Base-by-base conservation (phyloP, 2,888 invertebrate genomes). In the Chrysolina haemoptera region DNA sequence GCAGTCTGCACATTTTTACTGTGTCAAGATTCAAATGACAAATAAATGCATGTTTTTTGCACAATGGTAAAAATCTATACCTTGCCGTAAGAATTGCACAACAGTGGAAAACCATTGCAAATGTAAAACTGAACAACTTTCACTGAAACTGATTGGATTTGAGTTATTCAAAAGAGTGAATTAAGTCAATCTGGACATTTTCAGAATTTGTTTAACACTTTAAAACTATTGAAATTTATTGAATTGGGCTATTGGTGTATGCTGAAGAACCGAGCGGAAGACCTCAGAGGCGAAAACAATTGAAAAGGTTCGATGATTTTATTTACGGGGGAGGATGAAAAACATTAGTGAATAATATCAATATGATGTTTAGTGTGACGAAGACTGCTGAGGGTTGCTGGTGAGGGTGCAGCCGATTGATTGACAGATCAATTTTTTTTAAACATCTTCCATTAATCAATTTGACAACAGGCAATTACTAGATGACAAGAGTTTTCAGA, bases 51-150 rank as follows among this genome's bases (percentile, higher is more conserved):
- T 46, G 68, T 20, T 70, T 70, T 64, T 70, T 64, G n/a, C n/a
- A 41, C 46, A 18, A 46, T 59, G 40, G 53, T 62, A 71, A 71
- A 71, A 71, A 65, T 59, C 10, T 16, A 18, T 65, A 40, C 41
- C 43, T 22, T 27, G 46, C 20, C 48, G 41, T 62, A 67, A 66
- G 62, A 40, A 53, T 71, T 71, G 41, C 62, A 53, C 62, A 71
- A 71, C 35, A 41, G 55, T 46, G 50, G 55, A 70, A 71, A 71
- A 71, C 55, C 48, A 48, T 40, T 46, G n/a, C 46, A 14, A 46
- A 46, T n/a, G 46, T n/a, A 59, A 27, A 27, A 14, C 59, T n/a
- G 67, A 71, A 71, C 71, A 66, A 71, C 71, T 71, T 71, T 71
- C 71, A 62, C 66, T 67, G 62, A 14, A 35, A 22, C 20, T 59